A percentile compares a stretch with the other conserved stretches of the same genome.
phyloP scores from a whole-genome alignment of 37 sponge, comb jelly and placozoan genomes.

The Ephydatia muelleri region DNA sequence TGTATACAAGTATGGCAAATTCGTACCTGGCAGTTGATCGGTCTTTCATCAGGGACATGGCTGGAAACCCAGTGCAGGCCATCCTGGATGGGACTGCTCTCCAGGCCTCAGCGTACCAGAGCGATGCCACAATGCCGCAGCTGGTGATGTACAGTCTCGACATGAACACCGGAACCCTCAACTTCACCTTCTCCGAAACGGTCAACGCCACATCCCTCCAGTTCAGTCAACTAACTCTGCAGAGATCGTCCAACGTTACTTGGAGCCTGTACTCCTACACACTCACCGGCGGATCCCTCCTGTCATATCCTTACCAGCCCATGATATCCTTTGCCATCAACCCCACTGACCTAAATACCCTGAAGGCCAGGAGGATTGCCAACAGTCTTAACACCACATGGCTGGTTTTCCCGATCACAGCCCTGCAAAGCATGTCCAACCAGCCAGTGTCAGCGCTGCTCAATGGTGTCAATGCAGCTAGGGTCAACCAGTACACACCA shows the following conservation, averaged over 20 bases:
- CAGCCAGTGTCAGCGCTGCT: conserved; percentile 43
- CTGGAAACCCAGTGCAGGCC: conserved; percentile 69
- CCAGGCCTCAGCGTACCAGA: conserved; percentile 46
- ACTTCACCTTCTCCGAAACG: conserved; percentile 85
- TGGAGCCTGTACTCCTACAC: conserved; percentile 32
- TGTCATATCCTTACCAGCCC: conserved; percentile 28
- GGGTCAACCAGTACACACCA: conserved; percentile 49
- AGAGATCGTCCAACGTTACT: conserved; percentile 56
- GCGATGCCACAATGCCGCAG: conserved; percentile 77
- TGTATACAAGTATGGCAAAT: conserved; percentile 56
- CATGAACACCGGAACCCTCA: conserved; percentile 72
- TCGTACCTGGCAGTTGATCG: conserved; percentile 64
- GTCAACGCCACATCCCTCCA: conserved; percentile 77
- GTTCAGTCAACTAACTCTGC: conserved; percentile 66
- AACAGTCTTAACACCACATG: conserved; percentile 48
- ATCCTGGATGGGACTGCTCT: conserved; percentile 71
- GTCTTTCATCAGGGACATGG: conserved; percentile 78
- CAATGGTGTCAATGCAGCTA: conserved; percentile 66
- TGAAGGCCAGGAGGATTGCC: conserved; percentile 82
- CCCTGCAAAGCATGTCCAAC: conserved; percentile 71
- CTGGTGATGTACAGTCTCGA: conserved; percentile 71
- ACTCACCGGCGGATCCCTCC: conserved; percentile 61
- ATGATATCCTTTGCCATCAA: conserved; percentile 45
- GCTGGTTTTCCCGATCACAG: conserved; percentile 65
- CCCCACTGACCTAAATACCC: conserved; percentile 67